Conservation (phyloP, 2,888 invertebrate genomes). For the Clostera curtula region DNA sequence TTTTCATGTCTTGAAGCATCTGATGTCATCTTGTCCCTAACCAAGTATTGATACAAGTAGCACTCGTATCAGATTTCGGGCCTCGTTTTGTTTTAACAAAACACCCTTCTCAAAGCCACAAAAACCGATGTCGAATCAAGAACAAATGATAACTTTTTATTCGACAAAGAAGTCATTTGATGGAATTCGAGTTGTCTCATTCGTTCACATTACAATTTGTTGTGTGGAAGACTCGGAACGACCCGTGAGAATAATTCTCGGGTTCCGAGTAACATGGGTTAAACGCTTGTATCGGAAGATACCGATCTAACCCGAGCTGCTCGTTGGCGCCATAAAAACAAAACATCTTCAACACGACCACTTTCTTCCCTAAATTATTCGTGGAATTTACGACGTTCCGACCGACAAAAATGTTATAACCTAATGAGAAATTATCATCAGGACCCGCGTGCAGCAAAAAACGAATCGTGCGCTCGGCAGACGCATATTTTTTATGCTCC, state of each 20-base stretch:
- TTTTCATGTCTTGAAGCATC: slow-evolving; percentile 25
- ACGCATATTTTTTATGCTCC: slow-evolving; percentile 54
- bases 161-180: slow-evolving; percentile 19
- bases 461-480: slow-evolving; percentile 42
- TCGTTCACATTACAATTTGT: slow-evolving; percentile 60
- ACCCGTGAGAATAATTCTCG: slow-evolving; percentile 66
- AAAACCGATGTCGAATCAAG: slow-evolving; percentile 8
- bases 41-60: slow-evolving; percentile 23
- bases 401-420: slow-evolving; percentile 70
- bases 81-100: slow-evolving; percentile 10
- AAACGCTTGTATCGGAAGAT: slow-evolving; percentile 70
- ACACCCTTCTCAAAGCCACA: slow-evolving; percentile 7
- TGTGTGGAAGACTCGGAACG: slow-evolving; percentile 39
- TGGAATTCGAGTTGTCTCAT: slow-evolving; percentile 37
- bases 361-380: slow-evolving; percentile 74
- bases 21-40: slow-evolving; percentile 30
- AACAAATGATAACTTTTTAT: slow-evolving; percentile 18
- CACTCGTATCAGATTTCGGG: slow-evolving; percentile 22
- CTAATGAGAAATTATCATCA: slow-evolving; percentile 75
- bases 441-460: slow-evolving; percentile 52
- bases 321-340: slow-evolving; percentile 74
- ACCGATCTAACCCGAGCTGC: slow-evolving; percentile 69
- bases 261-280: slow-evolving; percentile 71
- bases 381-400: slow-evolving; percentile 70
- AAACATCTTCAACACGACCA: slow-evolving; percentile 67